Evolutionary conservation across 2,797 vertebrate species (phyloP), one percentile per base, ranked within the genome.

Genomic region (Cossypha dichroa): DNA sequence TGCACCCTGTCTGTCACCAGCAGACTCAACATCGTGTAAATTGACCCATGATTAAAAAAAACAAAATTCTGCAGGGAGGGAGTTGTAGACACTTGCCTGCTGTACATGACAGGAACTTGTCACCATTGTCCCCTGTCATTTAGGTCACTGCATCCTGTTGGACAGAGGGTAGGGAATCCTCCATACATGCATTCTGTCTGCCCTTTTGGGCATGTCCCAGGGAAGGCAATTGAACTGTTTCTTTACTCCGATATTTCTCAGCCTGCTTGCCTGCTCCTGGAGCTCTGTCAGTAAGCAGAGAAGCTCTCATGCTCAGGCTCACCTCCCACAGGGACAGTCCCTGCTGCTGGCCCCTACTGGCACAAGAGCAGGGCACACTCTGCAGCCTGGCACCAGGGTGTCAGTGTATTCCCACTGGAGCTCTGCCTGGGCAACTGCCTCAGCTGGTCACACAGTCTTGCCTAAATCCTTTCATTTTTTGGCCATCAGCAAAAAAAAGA

Each of bases 31-130:
- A 1, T 40, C 7, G 10, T 72, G 33, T 52, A 66, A 66, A 84
- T 26, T 45, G 40, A 64, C 13, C 15, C 15, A 46, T 40, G 21
- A 52, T 52, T 56, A 40, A 77, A 64, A 64, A 26, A 0, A 1
- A 4, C 40, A 14, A 33, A 59, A 31, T 36, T 63, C 34, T 70
- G 15, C 26, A 48, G 48, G 49, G 34, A 48, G 21, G 7, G 17
- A 69, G 31, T 34, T 86, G 56, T 17, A 62, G 34, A 26, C 17
- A 41, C 29, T 54, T 70, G 17, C 31, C 31, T 40, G 15, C 41
- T 48, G 26, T 0, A 0, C 29, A 62, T 0, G 0, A 21, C 34
- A 55, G 21, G 31, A 55, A 26, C 31, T 48, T 48, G 49, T 48
- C 31, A 48, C 41, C 34, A 13, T 26, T 70, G 17, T 55, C 9